Evolutionary conservation across 2,113 vertebrate genomes (phyloP), one percentile per base, ranked within the genome.

Genomic region (Passerina amoena): DNA sequence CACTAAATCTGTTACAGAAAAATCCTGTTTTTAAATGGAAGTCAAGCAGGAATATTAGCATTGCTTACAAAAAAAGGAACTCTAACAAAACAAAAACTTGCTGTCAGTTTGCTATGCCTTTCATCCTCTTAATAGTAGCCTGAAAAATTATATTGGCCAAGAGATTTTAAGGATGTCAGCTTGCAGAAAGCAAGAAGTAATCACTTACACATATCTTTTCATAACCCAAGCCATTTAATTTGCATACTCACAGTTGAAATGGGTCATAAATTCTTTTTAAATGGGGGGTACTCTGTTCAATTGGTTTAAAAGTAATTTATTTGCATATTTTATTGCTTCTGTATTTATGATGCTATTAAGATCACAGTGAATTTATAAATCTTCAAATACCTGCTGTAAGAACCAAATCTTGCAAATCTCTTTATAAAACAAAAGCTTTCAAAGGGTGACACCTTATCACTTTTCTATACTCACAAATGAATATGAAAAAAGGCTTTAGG

Each of bases 271-370:
- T 88, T 72, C 27, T 77, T 83, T 94, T 88, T 70, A 73, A 33
- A 50, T 50, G 33, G 7, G 2, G 8, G 8, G 9, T 81, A 78
- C 38, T 92, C 82, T 75, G 65, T 70, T 88, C 71, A 93, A 47
- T 30, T 93, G 22, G 17, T 78, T 93, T 83, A 42, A 59, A 68
- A 78, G 56, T 66, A 2, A 88, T 72, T 86, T 82, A 73, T 88
- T 93, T 83, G 42, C 72, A 70, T 86, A 83, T 92, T 96, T 93
- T 83, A 93, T 93, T 4, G 2, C 16, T 78, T 81, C 56, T 80
- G 3, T 90, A 73, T 92, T 96, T 92, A 92, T 37, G 37, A 12
- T 19, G 54, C n/a, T 68, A 59, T 92, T 80, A 94, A 54, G 54
- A 77, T 65, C 37, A 38, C 16, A 68, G 33, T 27, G 59, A 90